These are phyloP conservation scores for Drosophila affinis DNA, from an alignment of 2,888 invertebrate species.

Conservation along the genomic window DNA sequence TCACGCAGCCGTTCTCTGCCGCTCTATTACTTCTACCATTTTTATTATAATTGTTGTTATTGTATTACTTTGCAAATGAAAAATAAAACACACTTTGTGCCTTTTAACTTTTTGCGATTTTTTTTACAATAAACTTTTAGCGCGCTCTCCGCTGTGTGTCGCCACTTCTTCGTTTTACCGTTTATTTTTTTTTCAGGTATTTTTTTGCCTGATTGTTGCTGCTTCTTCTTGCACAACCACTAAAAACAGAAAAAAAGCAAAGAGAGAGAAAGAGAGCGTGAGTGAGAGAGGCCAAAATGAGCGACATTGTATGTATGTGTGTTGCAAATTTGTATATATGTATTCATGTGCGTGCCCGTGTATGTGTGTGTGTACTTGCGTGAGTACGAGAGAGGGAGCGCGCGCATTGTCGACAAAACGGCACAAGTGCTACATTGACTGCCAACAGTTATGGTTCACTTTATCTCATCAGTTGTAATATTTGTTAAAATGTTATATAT, in stretches of 20 bases:
- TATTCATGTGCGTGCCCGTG: conserved; percentile 18
- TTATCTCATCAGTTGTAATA: neutral
- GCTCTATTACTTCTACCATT: conserved; percentile 83
- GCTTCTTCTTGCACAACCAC: conserved; percentile 81
- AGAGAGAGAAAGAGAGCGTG: conserved; percentile 69
- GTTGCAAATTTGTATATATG: conserved; percentile 47
- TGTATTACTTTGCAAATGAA: conserved; percentile 57
- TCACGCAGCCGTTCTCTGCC: conserved; percentile 83
- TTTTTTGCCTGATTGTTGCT: conserved; percentile 78
- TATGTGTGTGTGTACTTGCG: conserved; percentile 40
- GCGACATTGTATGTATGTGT: conserved; percentile 42
- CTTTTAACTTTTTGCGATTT: conserved; percentile 66
- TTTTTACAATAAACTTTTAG: conserved; percentile 80
- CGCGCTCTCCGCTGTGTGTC: conserved; percentile 64
- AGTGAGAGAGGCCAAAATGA: conserved; percentile 48
- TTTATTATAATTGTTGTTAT: conserved; percentile 74
- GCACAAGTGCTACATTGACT: conserved; percentile 71
- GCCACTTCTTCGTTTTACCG: conserved; percentile 82
- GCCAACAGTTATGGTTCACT: conserved; percentile 46
- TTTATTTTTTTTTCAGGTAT: conserved; percentile 80
- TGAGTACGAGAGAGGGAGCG: conserved; percentile 61
- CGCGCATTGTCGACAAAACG: conserved; percentile 77
- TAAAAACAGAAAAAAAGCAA: conserved; percentile 78
- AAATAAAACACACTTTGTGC: conserved; percentile 43
- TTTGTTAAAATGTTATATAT: neutral